phyloP scores from a whole-genome alignment of 2,888 invertebrate genomes.

The Podotricha telesiphe region DNA sequence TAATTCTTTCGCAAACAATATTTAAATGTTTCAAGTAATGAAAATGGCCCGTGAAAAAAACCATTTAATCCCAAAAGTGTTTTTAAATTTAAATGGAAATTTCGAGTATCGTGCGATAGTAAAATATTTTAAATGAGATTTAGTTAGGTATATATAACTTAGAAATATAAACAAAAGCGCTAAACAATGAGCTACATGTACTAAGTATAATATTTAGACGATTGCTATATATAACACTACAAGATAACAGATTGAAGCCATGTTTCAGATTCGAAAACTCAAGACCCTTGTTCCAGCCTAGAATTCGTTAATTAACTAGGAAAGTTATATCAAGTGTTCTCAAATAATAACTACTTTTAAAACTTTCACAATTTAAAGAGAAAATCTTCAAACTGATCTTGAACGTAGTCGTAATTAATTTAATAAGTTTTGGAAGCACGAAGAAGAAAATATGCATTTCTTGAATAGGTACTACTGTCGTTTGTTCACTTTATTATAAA shows the following conservation, averaged over 20 bases:
- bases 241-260: neutral
- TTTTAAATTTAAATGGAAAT: conserved; percentile 13
- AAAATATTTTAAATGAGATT: neutral
- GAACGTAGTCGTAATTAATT: conserved; percentile 32
- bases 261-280: neutral
- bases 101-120: neutral
- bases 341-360: conserved; percentile 36
- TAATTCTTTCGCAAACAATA: conserved; percentile 35
- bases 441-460: conserved; percentile 17
- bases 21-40: conserved; percentile 34
- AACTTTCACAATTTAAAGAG: conserved; percentile 32
- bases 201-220: neutral
- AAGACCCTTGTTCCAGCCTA: conserved; percentile 21
- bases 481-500: neutral
- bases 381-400: conserved; percentile 29
- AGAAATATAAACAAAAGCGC: too few species aligned
- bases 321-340: conserved; percentile 35
- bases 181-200: too few species aligned
- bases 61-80: conserved; percentile 12
- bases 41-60: conserved; percentile 28
- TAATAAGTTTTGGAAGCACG: conserved; percentile 20
- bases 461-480: neutral
- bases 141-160: too few species aligned
- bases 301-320: conserved; percentile 29
- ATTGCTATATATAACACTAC: neutral